Percentiles rank a stretch among this genome's conserved stretches.
Conservation (phyloP, 2,888 invertebrate genomes). For the Molorchus minor region DNA sequence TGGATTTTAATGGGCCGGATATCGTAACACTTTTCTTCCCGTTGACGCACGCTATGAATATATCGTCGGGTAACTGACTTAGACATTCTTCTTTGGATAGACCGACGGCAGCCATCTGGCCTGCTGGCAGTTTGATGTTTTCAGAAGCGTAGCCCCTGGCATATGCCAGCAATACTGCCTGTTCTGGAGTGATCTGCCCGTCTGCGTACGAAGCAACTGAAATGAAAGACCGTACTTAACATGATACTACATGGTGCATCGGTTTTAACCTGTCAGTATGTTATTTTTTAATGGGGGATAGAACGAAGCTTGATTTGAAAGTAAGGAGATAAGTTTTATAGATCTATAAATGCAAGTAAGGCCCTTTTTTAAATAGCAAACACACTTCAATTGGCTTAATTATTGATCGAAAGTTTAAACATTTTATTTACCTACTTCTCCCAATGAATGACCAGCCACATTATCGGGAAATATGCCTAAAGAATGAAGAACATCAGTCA, state of each 20-base stretch:
- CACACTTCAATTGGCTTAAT: no score
- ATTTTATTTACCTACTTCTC: conserved; percentile 74
- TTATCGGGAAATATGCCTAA: conserved; percentile 86
- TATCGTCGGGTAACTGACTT: conserved; percentile 74
- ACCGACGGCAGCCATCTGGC: conserved; percentile 76
- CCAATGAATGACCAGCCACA: conserved; percentile 92
- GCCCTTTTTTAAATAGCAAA: no score
- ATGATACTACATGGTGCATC: conserved; percentile 69
- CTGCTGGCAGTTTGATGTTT: conserved; percentile 49
- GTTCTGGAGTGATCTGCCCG: conserved; percentile 69
- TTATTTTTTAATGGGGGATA: no score
- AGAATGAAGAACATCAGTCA: conserved; percentile 82
- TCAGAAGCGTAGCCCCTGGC: conserved; percentile 65
- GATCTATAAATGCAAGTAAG: no score
- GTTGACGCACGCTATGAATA: conserved; percentile 90
- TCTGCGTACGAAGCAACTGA: conserved; percentile 71
- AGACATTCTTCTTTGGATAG: conserved; percentile 53
- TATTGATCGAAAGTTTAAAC: no score
- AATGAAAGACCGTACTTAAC: conserved; percentile 1
- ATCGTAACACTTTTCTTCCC: conserved; percentile 87
- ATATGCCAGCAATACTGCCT: conserved; percentile 69
- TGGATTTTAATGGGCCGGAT: conserved; percentile 81
- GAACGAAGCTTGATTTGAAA: no score
- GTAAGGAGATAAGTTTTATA: no score
- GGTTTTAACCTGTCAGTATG: no score